Evolutionary conservation across 2,888 invertebrate species (phyloP), one percentile per base, ranked within the genome.

Genomic region (Drosophila histrio): DNA sequence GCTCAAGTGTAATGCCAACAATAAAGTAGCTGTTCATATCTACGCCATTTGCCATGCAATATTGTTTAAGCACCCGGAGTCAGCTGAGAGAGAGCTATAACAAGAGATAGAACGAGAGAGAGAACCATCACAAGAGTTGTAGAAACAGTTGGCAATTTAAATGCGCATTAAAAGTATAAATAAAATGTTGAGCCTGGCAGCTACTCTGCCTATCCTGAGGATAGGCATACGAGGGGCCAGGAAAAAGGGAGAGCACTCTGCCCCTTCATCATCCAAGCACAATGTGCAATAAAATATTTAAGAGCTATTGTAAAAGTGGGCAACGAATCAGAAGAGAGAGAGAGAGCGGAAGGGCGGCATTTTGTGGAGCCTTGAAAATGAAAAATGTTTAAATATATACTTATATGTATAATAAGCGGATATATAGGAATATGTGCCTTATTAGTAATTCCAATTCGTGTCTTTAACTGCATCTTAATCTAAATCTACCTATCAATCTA

Each of bases 11-110:
- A 77, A 77, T 79, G 78, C 78, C 67, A 78, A 79, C 78, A 79
- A 78, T 78, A 78, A 78, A 78, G 78, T 78, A 79, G 78, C 78
- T 78, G 78, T 72, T 78, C 78, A 78, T 79, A 79, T 78, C 78
- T 77, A 70, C 79, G 79, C 77, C 79, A 76, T 78, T 79, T 79
- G 73, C 73, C 79, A 76, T 79, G 65, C 78, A 79, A 79, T 79
- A 78, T 79, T 76, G 73, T 67, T 78, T 67, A 76, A 76, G 67
- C 60, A 74, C 70, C 73, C 59, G 44, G 24, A 44, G 38, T 7
- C 17, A 32, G 22, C 17, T 17, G n/a, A 30, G 39, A 15, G 13
- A 44, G 24, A 30, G 17, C n/a, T n/a, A n/a, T n/a, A n/a, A n/a
- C n/a, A n/a, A 60, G 24, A 39, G 13, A 11, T 17, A 28, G 11